These are phyloP conservation scores for Allolobophora icterica DNA, from an alignment of 2,888 invertebrate genomes.

Conservation along the genomic window DNA sequence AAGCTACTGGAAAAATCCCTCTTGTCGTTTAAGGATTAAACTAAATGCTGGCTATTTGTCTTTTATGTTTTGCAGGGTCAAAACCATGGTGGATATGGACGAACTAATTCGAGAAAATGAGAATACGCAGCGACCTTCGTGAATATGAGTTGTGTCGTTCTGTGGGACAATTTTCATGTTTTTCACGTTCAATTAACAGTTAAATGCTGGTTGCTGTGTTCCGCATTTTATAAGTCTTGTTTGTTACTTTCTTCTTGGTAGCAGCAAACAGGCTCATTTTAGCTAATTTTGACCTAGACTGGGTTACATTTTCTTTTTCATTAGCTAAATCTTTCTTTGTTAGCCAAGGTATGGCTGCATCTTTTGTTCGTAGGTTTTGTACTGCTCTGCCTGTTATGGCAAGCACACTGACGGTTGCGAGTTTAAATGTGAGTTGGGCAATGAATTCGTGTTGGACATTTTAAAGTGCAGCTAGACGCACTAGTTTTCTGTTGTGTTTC, in stretches of 20 bases:
- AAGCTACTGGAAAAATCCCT: no score
- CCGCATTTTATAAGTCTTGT: background rate
- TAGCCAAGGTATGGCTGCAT: background rate
- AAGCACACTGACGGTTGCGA: background rate
- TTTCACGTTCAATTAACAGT: background rate
- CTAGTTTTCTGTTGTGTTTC: background rate
- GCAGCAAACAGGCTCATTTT: background rate
- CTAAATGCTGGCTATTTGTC: background rate
- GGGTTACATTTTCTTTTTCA: background rate
- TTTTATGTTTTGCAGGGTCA: background rate
- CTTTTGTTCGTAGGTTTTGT: background rate
- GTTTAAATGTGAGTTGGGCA: background rate
- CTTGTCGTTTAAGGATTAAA: background rate
- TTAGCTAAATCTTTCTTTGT: no score
- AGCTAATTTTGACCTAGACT: background rate
- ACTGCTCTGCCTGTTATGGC: background rate
- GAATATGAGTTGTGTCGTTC: background rate
- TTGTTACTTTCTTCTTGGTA: background rate
- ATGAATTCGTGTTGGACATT: background rate
- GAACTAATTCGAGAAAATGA: background rate
- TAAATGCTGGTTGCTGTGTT: slow-evolving; percentile 1
- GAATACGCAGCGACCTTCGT: background rate
- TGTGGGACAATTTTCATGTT: background rate
- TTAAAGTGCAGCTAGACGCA: background rate
- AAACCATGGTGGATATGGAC: background rate